Evolutionary conservation across 2,113 vertebrate species (phyloP).

Genomic region (Rhabdornis inornatus): DNA sequence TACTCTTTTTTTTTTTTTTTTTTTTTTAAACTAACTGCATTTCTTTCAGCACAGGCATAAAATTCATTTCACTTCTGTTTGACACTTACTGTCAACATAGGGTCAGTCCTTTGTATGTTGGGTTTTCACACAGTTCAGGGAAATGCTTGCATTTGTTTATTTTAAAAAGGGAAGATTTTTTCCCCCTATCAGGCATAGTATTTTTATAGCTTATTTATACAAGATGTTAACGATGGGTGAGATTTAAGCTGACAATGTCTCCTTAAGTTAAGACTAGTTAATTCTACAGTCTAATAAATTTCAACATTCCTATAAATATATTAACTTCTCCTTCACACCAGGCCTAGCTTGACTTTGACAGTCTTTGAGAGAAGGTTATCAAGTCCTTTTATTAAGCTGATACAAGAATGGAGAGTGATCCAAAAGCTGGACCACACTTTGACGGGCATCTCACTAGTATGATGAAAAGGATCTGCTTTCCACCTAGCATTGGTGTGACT

Average conservation of each 20-base stretch:
- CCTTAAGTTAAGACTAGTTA: constrained; percentile 11
- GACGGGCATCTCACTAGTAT: neutral
- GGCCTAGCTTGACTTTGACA: neutral
- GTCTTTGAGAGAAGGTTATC: neutral
- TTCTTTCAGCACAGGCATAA: neutral
- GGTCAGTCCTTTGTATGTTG: neutral
- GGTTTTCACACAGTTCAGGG: neutral
- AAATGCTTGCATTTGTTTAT: neutral
- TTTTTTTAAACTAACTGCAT: neutral
- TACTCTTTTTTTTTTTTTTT: no score
- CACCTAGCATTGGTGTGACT: neutral
- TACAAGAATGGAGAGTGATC: neutral
- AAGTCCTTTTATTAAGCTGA: neutral
- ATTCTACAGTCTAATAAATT: constrained; percentile 23
- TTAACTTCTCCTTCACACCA: neutral
- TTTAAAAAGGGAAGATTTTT: neutral
- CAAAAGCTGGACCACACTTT: neutral
- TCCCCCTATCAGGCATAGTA: neutral
- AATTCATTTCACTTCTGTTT: neutral
- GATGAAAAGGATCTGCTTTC: neutral
- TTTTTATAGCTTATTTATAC: constrained; percentile 20
- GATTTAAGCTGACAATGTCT: constrained; percentile 19
- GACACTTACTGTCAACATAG: neutral
- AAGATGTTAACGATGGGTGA: neutral
- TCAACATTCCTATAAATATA: neutral